Evolutionary conservation across 2,797 vertebrate genomes (phyloP).

Genomic region (Labeo calbasu): DNA sequence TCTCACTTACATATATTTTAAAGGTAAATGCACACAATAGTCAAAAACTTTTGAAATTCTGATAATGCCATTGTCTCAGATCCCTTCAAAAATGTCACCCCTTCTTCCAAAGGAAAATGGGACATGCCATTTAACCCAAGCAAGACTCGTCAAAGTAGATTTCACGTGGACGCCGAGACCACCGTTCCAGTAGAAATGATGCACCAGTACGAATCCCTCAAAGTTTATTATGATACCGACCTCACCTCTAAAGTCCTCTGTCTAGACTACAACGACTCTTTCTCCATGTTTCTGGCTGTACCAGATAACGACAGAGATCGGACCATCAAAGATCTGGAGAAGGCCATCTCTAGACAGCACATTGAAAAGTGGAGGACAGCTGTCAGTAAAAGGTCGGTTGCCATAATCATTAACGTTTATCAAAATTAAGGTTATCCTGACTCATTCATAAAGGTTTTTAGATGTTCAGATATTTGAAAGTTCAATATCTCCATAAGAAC

Average conservation of each 20-base stretch:
- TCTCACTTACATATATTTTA: conserved; percentile 62
- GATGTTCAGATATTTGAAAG: neutral
- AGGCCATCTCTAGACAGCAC: conserved; percentile 55
- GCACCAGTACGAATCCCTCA: neutral
- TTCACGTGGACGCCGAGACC: conserved; percentile 65
- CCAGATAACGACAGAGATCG: neutral
- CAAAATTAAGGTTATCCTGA: neutral
- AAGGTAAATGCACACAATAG: conserved; percentile 44
- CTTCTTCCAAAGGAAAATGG: conserved; percentile 74
- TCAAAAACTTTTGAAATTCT: neutral
- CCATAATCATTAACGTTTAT: neutral
- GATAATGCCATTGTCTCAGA: neutral
- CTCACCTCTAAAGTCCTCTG: too few relatives aligned
- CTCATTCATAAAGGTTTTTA: neutral
- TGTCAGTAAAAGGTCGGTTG: conserved; percentile 64
- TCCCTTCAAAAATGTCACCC: neutral
- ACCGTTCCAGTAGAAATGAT: conserved; percentile 78
- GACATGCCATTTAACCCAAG: conserved; percentile 65
- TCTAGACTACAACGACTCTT: too few relatives aligned
- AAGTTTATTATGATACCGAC: too few relatives aligned
- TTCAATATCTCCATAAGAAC: neutral
- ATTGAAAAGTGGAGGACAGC: conserved; percentile 75
- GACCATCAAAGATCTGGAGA: conserved; percentile 69
- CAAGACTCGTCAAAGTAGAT: conserved; percentile 59
- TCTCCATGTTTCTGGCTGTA: too few relatives aligned